A percentile compares a stretch with the other conserved stretches of the same genome.
Conservation (phyloP, 2,113 vertebrate genomes). For the Nymphicus hollandicus region DNA sequence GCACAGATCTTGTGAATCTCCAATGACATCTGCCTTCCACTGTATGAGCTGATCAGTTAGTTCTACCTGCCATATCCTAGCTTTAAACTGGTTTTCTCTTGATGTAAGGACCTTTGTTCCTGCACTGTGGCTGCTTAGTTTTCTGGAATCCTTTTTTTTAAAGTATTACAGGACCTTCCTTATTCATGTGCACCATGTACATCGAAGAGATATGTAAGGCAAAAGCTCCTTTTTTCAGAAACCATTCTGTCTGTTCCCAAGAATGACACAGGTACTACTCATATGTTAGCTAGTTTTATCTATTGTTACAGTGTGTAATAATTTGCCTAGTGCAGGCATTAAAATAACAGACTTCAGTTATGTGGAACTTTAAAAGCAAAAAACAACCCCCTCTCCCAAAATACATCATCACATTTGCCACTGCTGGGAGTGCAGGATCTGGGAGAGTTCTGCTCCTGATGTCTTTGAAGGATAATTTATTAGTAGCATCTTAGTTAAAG, state of each 20-base stretch:
- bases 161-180: background rate
- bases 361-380: background rate
- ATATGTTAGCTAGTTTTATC: background rate
- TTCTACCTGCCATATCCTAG: background rate
- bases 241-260: background rate
- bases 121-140: background rate
- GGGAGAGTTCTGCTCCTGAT: background rate
- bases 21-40: background rate
- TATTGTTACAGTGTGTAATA: background rate
- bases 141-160: background rate
- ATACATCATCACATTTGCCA: rapidly evolving
- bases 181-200: background rate
- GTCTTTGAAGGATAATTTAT: background rate
- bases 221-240: background rate
- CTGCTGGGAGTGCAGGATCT: background rate
- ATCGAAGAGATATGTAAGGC: background rate
- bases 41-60: background rate
- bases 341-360: background rate
- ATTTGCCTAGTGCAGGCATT: background rate
- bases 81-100: background rate
- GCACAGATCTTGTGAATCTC: background rate
- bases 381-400: rapidly evolving
- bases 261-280: background rate
- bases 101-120: background rate
- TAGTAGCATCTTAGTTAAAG: background rate